Evolutionary conservation across 2,113 vertebrate genomes (phyloP).

Genomic region (Archocentrus centrarchus): DNA sequence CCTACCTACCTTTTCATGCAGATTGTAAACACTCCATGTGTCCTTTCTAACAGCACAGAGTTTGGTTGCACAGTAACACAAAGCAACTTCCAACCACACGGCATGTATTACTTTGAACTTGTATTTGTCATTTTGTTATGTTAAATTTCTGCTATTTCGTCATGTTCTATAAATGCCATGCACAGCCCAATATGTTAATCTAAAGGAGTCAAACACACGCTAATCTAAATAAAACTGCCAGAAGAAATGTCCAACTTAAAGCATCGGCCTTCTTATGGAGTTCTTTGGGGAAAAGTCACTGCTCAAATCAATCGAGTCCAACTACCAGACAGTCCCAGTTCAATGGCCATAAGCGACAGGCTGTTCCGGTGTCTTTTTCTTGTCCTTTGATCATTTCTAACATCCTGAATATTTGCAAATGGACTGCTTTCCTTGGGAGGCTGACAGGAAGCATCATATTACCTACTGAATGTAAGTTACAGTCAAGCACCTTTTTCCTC

Average conservation of each 20-base stretch:
- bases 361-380: neutral
- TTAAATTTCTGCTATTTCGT: neutral
- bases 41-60: neutral
- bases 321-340: neutral
- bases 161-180: neutral
- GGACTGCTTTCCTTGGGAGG: neutral
- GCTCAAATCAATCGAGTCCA: slow-evolving; percentile 6
- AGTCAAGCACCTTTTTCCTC: neutral
- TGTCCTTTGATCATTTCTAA: slow-evolving; percentile 2
- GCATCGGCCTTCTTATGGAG: neutral
- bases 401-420: neutral
- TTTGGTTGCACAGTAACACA: neutral
- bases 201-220: neutral
- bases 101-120: neutral
- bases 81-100: neutral
- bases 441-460: neutral
- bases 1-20: neutral
- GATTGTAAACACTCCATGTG: slow-evolving; percentile 4
- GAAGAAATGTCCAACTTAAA: neutral
- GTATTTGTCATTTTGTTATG: neutral
- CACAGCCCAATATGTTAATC: rapidly evolving
- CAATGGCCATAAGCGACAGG: neutral
- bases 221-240: neutral
- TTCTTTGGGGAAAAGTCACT: neutral
- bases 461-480: no score